Percentiles rank a stretch among this genome's conserved stretches.
phyloP scores from a whole-genome alignment of 2,888 invertebrate genomes.

The Thysanoteuthis rhombus region DNA sequence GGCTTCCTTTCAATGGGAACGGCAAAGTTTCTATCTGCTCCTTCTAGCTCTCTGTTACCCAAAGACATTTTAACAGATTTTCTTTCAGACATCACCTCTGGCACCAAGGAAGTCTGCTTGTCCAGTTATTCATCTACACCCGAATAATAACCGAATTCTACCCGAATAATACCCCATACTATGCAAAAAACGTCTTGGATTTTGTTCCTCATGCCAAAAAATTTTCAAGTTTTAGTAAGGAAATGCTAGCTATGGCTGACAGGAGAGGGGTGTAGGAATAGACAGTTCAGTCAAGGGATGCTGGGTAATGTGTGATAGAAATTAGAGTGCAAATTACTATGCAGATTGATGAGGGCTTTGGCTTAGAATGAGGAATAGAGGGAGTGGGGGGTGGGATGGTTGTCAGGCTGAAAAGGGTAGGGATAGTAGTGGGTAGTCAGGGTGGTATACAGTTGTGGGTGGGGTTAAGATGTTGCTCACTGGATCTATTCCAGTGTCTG shows the following conservation, averaged over 20 bases:
- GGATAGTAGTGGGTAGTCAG: background rate
- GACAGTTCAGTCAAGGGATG: background rate
- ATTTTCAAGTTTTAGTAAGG: background rate
- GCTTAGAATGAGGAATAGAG: background rate
- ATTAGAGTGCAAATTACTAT: background rate
- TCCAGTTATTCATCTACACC: background rate
- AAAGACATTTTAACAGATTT: background rate
- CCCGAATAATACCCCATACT: background rate
- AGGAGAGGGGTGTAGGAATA: background rate
- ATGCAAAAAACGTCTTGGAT: background rate
- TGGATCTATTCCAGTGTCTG: constrained; percentile 12
- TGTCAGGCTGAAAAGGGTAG: background rate
- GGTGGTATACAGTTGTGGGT: background rate
- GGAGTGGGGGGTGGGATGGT: background rate
- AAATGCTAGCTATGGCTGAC: background rate
- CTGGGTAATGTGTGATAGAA: background rate
- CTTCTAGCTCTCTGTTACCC: background rate
- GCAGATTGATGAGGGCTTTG: background rate
- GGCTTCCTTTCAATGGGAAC: too few species aligned
- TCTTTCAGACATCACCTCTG: background rate
- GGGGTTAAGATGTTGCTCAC: background rate
- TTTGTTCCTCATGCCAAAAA: background rate
- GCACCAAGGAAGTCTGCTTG: background rate
- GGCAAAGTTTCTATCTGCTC: background rate
- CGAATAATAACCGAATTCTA: background rate